These are phyloP conservation scores for Acomys russatus DNA, from an alignment of 2,797 vertebrate genomes.

Conservation along the genomic window DNA sequence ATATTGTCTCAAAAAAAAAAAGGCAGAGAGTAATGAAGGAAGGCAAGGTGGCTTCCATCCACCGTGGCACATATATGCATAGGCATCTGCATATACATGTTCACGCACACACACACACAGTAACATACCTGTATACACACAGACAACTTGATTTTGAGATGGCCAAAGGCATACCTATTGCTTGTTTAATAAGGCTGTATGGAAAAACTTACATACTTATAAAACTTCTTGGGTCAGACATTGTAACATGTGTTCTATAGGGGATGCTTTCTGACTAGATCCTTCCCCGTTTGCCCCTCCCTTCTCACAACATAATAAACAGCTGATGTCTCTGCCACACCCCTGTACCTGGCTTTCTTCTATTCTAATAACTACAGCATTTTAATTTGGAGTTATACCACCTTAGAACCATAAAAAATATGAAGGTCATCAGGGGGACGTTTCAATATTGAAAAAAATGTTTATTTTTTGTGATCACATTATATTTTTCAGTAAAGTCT, in stretches of 20 bases:
- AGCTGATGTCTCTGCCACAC: neutral
- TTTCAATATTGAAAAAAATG: neutral
- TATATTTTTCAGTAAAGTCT: neutral
- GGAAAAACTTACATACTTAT: neutral
- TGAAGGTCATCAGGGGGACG: neutral
- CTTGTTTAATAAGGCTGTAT: neutral
- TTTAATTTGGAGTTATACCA: neutral
- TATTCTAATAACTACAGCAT: neutral
- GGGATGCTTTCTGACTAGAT: neutral
- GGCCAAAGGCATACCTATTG: neutral
- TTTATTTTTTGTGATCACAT: neutral
- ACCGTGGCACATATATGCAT: neutral
- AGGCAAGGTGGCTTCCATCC: neutral
- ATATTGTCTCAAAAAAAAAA: neutral
- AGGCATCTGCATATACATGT: no score
- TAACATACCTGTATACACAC: neutral
- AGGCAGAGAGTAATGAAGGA: neutral
- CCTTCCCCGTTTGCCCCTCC: no score
- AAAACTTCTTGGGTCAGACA: neutral
- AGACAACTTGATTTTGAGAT: slow-evolving; percentile 2
- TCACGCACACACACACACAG: neutral
- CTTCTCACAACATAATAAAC: neutral
- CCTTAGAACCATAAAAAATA: neutral
- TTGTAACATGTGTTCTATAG: neutral
- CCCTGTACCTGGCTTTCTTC: neutral